phyloP scores from a whole-genome alignment of 2,888 invertebrate species.

The Hypsopygia costalis region DNA sequence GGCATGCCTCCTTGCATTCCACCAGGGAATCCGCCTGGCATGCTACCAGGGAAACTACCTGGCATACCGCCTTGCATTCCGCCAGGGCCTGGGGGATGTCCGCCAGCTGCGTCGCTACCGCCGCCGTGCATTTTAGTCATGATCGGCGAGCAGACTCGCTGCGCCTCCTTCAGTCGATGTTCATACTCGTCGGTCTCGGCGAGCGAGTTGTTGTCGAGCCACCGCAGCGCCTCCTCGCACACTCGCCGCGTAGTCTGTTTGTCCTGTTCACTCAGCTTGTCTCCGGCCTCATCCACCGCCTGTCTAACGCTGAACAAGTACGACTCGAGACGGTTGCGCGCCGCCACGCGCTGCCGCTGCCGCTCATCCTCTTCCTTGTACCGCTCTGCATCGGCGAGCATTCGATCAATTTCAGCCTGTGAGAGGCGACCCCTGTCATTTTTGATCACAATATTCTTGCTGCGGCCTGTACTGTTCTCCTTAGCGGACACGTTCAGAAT shows the following conservation, averaged over 20 bases:
- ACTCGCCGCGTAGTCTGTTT: constrained; percentile 37
- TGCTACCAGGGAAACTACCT: no score
- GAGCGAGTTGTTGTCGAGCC: constrained; percentile 82
- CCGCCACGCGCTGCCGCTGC: constrained; percentile 80
- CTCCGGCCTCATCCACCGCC: constrained; percentile 36
- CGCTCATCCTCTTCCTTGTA: constrained; percentile 83
- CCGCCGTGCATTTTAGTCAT: constrained; percentile 57
- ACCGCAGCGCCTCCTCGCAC: constrained; percentile 78
- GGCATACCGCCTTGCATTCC: constrained; percentile 10
- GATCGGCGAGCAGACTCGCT: constrained; percentile 66
- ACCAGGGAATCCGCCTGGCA: constrained; percentile 5
- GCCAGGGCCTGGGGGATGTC: no score
- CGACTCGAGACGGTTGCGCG: constrained; percentile 82
- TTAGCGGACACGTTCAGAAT: constrained; percentile 89
- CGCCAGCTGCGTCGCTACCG: no score
- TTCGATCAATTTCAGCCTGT: constrained; percentile 87
- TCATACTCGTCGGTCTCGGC: constrained; percentile 81
- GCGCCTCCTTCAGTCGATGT: constrained; percentile 72
- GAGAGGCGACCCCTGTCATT: constrained; percentile 87
- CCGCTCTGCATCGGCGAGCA: constrained; percentile 84
- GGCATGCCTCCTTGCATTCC: constrained; percentile 13
- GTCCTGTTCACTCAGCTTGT: constrained; percentile 18
- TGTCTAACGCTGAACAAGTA: constrained; percentile 82
- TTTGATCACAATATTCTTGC: constrained; percentile 85
- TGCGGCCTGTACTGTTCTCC: constrained; percentile 78